Conservation (phyloP, 2,113 vertebrate genomes). For the Chiloscyllium plagiosum region DNA sequence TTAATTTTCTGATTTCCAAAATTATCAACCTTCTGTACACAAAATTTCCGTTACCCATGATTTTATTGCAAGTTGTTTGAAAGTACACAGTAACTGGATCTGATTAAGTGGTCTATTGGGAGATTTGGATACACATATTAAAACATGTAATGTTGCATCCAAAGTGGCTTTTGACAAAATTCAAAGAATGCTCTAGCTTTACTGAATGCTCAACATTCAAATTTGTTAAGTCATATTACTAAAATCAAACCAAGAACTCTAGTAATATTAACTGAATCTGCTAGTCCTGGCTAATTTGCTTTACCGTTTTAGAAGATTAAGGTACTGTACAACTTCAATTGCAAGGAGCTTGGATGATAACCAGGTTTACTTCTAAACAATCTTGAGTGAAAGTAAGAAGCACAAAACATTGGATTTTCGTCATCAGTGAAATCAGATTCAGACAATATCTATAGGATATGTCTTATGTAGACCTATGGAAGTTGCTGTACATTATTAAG, state of each 20-base stretch:
- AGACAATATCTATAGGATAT: conserved; percentile 12
- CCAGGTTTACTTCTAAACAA: neutral
- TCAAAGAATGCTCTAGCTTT: conserved; percentile 5
- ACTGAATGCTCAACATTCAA: conserved; percentile 25
- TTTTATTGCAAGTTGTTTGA: neutral
- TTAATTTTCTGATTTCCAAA: neutral
- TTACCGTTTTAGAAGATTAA: conserved; percentile 21
- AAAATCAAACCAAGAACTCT: conserved; percentile 8
- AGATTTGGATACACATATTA: neutral
- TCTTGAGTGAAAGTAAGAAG: neutral
- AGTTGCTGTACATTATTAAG: conserved; percentile 15
- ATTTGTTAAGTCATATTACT: conserved; percentile 25
- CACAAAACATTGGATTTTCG: neutral
- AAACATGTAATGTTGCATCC: conserved; percentile 10
- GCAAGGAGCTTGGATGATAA: neutral
- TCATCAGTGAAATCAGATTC: conserved; percentile 14
- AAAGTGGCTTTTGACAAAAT: conserved; percentile 28
- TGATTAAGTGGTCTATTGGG: neutral
- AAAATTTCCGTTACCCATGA: conserved; percentile 13
- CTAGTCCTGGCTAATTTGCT: neutral
- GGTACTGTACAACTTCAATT: neutral
- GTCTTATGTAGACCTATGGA: conserved; percentile 6
- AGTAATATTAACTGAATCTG: conserved; percentile 16
- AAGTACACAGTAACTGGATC: neutral
- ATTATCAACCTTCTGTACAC: neutral